Percentiles rank a stretch among this genome's conserved stretches.
Evolutionary conservation across 2,797 vertebrate species (phyloP).

Genomic region (Fratercula arctica): DNA sequence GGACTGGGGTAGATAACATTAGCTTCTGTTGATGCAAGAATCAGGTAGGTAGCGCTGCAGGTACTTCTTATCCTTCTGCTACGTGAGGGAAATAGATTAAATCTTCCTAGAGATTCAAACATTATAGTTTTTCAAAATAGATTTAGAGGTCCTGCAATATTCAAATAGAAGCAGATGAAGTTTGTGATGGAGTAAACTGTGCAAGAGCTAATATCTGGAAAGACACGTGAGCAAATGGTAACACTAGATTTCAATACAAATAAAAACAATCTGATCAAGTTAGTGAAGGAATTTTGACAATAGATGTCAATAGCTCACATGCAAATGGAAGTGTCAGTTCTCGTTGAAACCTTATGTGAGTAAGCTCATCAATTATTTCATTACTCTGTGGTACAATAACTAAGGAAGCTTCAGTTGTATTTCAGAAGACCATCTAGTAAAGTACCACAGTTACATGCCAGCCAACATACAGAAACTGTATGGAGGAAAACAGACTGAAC

Average conservation of each 20-base stretch:
- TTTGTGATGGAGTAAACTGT: neutral
- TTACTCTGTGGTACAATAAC: neutral
- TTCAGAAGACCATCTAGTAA: neutral
- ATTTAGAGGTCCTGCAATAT: neutral
- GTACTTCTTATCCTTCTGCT: neutral
- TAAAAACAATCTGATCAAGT: neutral
- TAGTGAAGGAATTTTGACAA: neutral
- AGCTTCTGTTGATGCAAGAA: rapidly evolving
- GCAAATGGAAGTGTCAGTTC: neutral
- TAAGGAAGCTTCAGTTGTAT: neutral
- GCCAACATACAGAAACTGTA: neutral
- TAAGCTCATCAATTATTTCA: neutral
- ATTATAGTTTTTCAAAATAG: neutral
- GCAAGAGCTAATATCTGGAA: neutral
- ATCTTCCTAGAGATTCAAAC: neutral
- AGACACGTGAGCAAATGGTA: neutral
- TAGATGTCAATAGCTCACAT: neutral
- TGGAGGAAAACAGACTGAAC: neutral
- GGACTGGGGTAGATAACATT: neutral
- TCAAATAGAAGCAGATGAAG: neutral
- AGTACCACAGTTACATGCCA: neutral
- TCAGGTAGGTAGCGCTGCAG: neutral
- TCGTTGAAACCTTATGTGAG: neutral
- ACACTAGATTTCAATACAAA: neutral
- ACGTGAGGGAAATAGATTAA: neutral